Evolutionary conservation across 2,888 invertebrate species (phyloP).

Genomic region (Augochlorella aurata): DNA sequence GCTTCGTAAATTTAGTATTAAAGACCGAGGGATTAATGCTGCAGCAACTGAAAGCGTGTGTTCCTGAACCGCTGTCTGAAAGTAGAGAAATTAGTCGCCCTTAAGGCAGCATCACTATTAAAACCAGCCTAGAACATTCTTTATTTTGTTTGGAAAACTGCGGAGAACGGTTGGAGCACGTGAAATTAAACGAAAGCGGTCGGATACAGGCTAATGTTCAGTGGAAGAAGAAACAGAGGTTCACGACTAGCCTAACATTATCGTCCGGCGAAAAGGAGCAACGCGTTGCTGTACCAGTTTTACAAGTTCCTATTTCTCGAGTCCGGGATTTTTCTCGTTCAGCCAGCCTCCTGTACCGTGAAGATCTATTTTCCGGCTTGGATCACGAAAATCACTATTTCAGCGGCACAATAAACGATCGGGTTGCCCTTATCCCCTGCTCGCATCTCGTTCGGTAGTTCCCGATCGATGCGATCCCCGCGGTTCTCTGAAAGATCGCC

Average conservation of each 20-base stretch:
- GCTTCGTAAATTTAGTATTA: too few relatives aligned
- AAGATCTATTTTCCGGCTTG: slow-evolving; percentile 31
- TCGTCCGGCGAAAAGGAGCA: slow-evolving; percentile 24
- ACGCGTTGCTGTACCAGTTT: slow-evolving; percentile 44
- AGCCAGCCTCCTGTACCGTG: background rate
- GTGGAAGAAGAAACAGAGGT: background rate
- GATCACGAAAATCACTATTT: slow-evolving; percentile 46
- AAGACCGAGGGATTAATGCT: background rate
- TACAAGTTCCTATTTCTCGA: slow-evolving; percentile 39
- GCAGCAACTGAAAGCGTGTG: background rate
- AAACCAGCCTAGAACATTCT: background rate
- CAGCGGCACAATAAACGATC: slow-evolving; percentile 43
- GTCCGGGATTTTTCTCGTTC: background rate
- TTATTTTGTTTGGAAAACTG: background rate
- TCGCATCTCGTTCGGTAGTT: slow-evolving; percentile 14
- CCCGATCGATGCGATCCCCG: slow-evolving; percentile 7
- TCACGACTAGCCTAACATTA: slow-evolving; percentile 25
- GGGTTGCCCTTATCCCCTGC: slow-evolving; percentile 29
- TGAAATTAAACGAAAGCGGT: slow-evolving; percentile 6
- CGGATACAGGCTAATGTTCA: background rate
- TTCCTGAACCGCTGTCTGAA: background rate
- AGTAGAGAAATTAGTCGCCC: background rate
- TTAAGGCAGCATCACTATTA: background rate
- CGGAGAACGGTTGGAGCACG: background rate
- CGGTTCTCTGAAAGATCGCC: slow-evolving; percentile 3